These are phyloP conservation scores for Pachycephus smyrnensis DNA, from an alignment of 2,888 invertebrate genomes.

Conservation along the genomic window DNA sequence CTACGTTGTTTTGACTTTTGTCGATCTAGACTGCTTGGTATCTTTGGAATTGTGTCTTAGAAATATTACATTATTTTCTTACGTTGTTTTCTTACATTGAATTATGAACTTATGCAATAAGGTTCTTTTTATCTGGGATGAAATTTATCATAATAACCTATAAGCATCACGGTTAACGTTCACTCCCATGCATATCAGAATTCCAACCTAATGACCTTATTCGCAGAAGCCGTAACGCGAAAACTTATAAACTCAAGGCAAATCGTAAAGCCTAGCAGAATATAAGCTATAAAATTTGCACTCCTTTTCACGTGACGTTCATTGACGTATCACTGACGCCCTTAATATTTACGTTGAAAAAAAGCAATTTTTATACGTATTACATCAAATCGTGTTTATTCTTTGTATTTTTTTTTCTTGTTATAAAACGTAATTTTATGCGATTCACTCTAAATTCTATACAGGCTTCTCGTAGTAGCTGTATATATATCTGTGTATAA, in stretches of 20 bases:
- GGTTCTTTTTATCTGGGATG: neutral
- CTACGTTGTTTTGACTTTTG: neutral
- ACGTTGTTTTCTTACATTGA: rapidly evolving
- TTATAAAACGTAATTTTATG: neutral
- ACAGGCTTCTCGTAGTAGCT: neutral
- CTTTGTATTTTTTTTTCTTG: neutral
- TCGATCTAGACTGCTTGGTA: neutral
- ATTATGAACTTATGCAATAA: neutral
- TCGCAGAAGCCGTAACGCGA: neutral
- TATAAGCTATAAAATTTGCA: neutral
- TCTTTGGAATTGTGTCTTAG: neutral
- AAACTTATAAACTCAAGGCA: neutral
- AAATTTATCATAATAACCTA: neutral
- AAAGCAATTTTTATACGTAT: no score
- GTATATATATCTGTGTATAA: neutral
- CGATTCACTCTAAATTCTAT: neutral
- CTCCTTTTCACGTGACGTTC: neutral
- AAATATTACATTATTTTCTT: neutral
- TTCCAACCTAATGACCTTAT: neutral
- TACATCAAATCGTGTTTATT: no score
- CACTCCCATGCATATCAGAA: neutral
- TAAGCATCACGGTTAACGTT: neutral
- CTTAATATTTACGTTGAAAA: no score
- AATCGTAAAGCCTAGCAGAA: neutral
- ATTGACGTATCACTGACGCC: no score